Evolutionary conservation across 2,797 vertebrate species (phyloP).

Genomic region (Hippopotamyrus pictus): DNA sequence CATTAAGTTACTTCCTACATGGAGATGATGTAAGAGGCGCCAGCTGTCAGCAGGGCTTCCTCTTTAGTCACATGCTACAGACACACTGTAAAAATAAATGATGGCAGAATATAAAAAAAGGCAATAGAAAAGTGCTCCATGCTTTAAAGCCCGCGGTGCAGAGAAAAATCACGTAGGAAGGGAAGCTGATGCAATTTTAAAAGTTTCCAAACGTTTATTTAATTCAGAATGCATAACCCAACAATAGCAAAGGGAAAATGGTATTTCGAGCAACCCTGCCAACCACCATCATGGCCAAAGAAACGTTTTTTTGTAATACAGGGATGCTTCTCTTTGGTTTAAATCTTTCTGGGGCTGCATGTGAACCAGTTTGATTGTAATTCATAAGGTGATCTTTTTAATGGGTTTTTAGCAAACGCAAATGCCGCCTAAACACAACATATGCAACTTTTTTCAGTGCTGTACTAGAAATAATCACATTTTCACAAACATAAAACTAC

Average conservation of each 20-base stretch:
- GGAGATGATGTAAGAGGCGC: not conserved
- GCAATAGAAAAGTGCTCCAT: not conserved
- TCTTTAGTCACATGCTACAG: not conserved
- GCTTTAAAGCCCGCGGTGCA: not conserved
- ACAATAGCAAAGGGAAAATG: not conserved
- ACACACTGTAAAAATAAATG: not conserved
- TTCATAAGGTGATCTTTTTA: not conserved
- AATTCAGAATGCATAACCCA: not conserved
- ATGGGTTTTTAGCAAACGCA: not conserved
- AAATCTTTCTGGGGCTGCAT: not conserved
- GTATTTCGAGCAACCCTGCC: not conserved
- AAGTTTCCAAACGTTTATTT: slow-evolving; percentile 14
- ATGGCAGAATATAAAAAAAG: not conserved
- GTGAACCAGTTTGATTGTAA: not conserved
- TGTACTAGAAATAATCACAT: not conserved
- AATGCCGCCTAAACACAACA: not conserved
- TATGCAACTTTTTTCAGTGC: not conserved
- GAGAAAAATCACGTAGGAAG: not conserved
- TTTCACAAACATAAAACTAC: not conserved
- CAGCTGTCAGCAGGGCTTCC: not conserved
- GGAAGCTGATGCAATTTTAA: slow-evolving; percentile 36
- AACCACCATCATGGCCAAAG: not conserved
- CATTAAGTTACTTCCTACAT: not conserved
- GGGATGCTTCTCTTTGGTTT: not conserved
- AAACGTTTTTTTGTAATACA: not conserved